Conservation (phyloP, 2,888 invertebrate genomes). For the Halictus quadricinctus region DNA sequence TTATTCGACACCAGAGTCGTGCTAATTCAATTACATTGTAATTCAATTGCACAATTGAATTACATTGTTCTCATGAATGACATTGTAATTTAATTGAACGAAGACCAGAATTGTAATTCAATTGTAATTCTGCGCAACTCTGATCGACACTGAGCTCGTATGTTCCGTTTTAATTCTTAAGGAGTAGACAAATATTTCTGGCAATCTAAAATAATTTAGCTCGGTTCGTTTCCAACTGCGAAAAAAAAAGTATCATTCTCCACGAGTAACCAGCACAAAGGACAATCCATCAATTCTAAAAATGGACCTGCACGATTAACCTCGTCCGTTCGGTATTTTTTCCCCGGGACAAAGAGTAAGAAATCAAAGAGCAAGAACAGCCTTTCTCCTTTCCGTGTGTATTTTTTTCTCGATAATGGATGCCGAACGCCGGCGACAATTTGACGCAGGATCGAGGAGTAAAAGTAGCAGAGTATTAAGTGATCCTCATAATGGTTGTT, state of each 20-base stretch:
- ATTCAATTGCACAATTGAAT: no score
- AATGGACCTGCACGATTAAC: conserved; percentile 16
- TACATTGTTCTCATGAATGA: no score
- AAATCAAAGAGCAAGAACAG: background rate
- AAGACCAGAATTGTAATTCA: no score
- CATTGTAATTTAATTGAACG: no score
- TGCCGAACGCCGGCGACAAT: conserved; percentile 26
- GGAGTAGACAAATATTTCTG: background rate
- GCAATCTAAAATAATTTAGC: background rate
- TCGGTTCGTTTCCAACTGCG: background rate
- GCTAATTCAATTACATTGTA: no score
- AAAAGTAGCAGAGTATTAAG: conserved; percentile 53
- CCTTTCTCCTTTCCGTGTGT: background rate
- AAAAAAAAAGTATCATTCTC: background rate
- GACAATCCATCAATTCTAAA: conserved; percentile 13
- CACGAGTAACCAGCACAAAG: background rate
- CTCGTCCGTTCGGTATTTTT: background rate
- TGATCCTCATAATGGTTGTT: conserved; percentile 56
- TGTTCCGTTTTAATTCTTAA: background rate
- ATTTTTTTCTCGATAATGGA: conserved; percentile 39
- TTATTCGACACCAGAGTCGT: background rate
- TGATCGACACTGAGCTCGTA: no score
- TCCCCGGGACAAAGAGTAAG: conserved; percentile 1
- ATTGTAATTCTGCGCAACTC: no score
- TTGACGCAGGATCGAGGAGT: conserved; percentile 23